Evolutionary conservation across 2,888 invertebrate genomes (phyloP).

Genomic region (Cryptus armator): DNA sequence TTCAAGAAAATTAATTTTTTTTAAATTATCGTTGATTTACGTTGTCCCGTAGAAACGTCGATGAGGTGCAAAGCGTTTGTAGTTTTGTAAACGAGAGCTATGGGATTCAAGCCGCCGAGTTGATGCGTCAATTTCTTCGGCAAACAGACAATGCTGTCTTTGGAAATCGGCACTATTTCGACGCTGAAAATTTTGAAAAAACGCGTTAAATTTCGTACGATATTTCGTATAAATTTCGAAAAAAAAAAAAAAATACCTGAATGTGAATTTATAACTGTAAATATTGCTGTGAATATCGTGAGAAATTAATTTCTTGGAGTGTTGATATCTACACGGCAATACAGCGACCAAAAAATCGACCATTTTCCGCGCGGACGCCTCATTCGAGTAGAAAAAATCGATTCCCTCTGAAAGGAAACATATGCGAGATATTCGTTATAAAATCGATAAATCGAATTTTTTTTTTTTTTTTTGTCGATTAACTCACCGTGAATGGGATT

Average conservation of each 20-base stretch:
- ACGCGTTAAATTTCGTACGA: too few species aligned
- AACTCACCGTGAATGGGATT: conserved; percentile 91
- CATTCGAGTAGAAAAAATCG: conserved; percentile 97
- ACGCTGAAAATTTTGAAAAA: conserved; percentile 87
- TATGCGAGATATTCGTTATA: background rate
- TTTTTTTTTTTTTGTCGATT: conserved; percentile 28
- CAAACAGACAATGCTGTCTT: conserved; percentile 96
- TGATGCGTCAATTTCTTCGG: conserved; percentile 94
- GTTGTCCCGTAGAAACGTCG: conserved; percentile 95
- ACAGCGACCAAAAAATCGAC: conserved; percentile 96
- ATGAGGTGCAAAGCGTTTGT: conserved; percentile 96
- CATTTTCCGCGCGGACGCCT: conserved; percentile 97
- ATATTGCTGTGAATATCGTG: conserved; percentile 99
- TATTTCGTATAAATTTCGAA: too few species aligned
- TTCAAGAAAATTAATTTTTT: background rate
- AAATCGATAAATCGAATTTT: background rate
- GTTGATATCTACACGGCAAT: conserved; percentile 94
- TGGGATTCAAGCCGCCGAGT: conserved; percentile 94
- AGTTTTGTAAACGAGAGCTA: conserved; percentile 95
- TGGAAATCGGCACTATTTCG: conserved; percentile 98
- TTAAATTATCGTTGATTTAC: conserved; percentile 85
- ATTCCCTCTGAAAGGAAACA: conserved; percentile 90
- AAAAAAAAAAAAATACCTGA: conserved; percentile 82
- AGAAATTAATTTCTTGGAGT: conserved; percentile 97
- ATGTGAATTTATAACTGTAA: conserved; percentile 98